A percentile compares a stretch with the other conserved stretches of the same genome.
Evolutionary conservation across 2,113 vertebrate genomes (phyloP).

Genomic region (Bagarius yarrelli): DNA sequence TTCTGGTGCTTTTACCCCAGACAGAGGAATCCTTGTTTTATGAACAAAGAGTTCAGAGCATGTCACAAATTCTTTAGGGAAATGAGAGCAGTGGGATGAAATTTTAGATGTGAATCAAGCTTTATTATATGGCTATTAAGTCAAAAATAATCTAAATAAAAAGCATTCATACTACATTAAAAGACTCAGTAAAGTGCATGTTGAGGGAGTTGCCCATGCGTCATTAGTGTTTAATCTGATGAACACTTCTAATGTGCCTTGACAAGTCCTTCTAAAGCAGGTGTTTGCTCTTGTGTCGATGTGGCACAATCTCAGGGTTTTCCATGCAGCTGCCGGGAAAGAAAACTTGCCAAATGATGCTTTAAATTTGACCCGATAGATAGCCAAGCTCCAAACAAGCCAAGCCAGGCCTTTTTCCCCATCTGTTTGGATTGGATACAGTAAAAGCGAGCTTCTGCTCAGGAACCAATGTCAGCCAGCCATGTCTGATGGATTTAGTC

Average conservation of each 20-base stretch:
- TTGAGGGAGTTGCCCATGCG: not conserved
- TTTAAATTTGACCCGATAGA: not conserved
- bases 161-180: not conserved
- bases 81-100: not conserved
- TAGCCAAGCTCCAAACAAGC: conserved; percentile 13
- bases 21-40: conserved; percentile 32
- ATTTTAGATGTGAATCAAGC: conserved; percentile 11
- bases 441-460: conserved; percentile 30
- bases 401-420: conserved; percentile 13
- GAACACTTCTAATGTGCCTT: conserved; percentile 19
- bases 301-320: conserved; percentile 31
- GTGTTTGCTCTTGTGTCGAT: conserved; percentile 30
- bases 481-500: conserved; percentile 29
- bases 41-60: conserved; percentile 15
- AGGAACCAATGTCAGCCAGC: conserved; percentile 37
- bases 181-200: not conserved
- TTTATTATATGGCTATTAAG: not conserved
- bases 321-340: conserved; percentile 15
- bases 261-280: conserved; percentile 21
- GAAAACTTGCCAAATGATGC: conserved; percentile 2
- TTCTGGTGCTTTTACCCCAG: conserved; percentile 25
- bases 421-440: conserved; percentile 41
- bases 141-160: not conserved
- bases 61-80: conserved; percentile 19
- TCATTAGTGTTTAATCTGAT: conserved; percentile 13